Conservation (phyloP, 2,113 vertebrate genomes). For the Microcebus ravelobensis region DNA sequence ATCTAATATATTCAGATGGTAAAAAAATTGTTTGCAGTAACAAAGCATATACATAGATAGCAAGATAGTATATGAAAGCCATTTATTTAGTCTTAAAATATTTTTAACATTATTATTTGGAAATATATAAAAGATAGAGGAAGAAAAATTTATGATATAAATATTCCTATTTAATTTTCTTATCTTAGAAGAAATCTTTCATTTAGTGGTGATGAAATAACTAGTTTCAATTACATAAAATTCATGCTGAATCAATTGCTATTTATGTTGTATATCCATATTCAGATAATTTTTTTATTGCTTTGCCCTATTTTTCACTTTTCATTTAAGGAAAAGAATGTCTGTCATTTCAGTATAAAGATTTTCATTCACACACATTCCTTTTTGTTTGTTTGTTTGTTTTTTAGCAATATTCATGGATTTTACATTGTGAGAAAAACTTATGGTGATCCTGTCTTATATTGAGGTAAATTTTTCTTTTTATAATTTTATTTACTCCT, state of each 20-base stretch:
- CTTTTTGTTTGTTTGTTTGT: not conserved
- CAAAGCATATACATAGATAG: not conserved
- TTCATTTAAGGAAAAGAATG: constrained; percentile 16
- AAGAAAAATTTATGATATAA: constrained; percentile 5
- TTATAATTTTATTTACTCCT: not conserved
- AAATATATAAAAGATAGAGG: constrained; percentile 9
- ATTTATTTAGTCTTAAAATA: constrained; percentile 29
- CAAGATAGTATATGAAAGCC: not conserved
- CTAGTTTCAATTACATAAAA: constrained; percentile 48
- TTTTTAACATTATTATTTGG: not conserved
- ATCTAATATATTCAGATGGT: not conserved
- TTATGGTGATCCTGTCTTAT: not conserved
- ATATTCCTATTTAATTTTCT: not conserved
- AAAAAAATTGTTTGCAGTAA: constrained; percentile 1
- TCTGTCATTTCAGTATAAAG: not conserved
- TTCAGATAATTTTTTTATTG: constrained; percentile 12
- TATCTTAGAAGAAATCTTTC: constrained; percentile 23
- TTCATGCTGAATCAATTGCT: constrained; percentile 46
- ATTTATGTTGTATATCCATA: not conserved
- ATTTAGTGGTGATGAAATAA: not conserved
- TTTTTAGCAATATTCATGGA: not conserved
- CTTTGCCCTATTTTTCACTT: not conserved
- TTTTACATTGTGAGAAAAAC: not conserved
- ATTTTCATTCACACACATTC: not conserved
- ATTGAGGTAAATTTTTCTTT: not conserved